A percentile compares a stretch with the other conserved stretches of the same genome.
These are phyloP conservation scores for Amblyornis subalaris DNA, from an alignment of 2,113 vertebrate genomes.

Conservation along the genomic window DNA sequence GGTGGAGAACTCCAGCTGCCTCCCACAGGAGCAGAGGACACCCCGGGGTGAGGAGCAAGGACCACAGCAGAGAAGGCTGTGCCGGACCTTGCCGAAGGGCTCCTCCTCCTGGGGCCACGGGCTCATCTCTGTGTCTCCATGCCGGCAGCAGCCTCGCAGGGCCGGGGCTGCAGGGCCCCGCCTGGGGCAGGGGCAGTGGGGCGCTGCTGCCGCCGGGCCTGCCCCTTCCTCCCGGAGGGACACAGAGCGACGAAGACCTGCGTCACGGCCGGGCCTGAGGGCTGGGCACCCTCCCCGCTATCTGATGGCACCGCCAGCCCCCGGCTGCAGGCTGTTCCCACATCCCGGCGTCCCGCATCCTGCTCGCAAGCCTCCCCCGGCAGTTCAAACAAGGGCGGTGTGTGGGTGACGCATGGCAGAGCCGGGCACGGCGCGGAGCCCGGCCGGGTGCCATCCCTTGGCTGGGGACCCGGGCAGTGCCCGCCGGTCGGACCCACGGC, in stretches of 20 bases:
- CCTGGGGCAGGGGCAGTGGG: background rate
- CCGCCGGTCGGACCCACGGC: accelerated
- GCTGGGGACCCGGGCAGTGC: accelerated
- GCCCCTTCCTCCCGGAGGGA: background rate
- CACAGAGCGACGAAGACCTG: accelerated
- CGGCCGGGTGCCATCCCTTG: accelerated
- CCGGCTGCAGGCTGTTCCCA: background rate
- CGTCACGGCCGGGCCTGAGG: background rate
- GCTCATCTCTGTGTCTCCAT: accelerated
- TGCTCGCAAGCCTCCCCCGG: background rate
- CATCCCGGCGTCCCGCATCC: background rate
- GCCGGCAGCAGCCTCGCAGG: background rate
- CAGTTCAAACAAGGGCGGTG: slow-evolving; percentile 44
- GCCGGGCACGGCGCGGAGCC: background rate
- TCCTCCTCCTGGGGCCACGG: background rate
- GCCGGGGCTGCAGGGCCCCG: background rate
- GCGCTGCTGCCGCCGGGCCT: background rate
- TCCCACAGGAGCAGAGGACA: background rate
- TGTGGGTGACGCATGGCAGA: background rate
- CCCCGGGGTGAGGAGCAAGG: accelerated
- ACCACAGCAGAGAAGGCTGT: background rate
- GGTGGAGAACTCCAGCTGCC: background rate
- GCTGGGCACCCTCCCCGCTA: background rate
- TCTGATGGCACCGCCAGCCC: background rate
- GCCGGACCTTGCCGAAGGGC: accelerated